Evolutionary conservation across 1,140 invertebrate genomes (phyloP), one percentile per base, ranked within the genome.

Genomic region (Plutomurus gul): DNA sequence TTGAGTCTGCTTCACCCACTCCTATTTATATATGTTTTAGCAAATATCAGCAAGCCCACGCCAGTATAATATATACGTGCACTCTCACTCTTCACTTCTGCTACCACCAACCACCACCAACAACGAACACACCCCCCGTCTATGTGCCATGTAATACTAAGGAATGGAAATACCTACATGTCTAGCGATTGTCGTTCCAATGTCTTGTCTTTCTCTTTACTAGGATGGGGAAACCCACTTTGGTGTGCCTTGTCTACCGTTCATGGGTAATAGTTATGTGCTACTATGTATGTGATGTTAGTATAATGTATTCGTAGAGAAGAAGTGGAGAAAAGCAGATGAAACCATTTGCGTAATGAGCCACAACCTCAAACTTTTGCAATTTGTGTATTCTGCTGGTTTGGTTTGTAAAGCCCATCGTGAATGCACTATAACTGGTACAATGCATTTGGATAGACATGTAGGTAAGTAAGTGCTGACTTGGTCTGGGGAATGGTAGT

Each of bases 341-440:
- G 43, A 78, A 36, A 49, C 76, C 73, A 78, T 78, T 81, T 81
- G 74, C 72, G 76, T 81, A 81, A 81, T 81, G 80, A 81, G 80
- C 43, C 80, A 47, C 73, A 73, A 73, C 77, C 80, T 72, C 77
- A 81, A 81, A 81, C 75, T 81, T 81, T 81, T 78, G 76, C 80
- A 78, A 81, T 81, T 81, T 78, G 65, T 76, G 73, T 73, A 75
- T 65, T 65, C 56, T 65, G 27, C 36, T 65, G 56, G 22, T 65
- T 65, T 65, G 27, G 18, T 27, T 65, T 65, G 56, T 73, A 56
- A 37, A 33, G 51, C 51, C 25, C 20, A n/a, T 37, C 56, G 49
- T 74, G 46, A 47, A 51, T 75, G 74, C 27, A 13, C 46, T 47
- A 27, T 39, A 40, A 27, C 36, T n/a, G 22, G 18, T n/a, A 56